Percentiles rank a stretch among this genome's conserved stretches.
phyloP scores from a whole-genome alignment of 2,888 invertebrate genomes.

The Cephus spinipes region DNA sequence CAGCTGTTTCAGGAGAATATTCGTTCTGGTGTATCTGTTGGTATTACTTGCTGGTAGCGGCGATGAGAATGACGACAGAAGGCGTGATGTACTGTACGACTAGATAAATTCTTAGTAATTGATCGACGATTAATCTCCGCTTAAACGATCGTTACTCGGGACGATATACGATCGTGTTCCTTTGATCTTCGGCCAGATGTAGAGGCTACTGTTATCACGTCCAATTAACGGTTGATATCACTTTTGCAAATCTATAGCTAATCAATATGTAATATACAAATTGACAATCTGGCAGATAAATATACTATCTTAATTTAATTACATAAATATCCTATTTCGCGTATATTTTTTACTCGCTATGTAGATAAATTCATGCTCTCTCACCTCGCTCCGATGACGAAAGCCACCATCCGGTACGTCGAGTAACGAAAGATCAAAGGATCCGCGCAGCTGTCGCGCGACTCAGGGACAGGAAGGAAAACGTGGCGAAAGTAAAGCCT shows the following conservation, averaged over 20 bases:
- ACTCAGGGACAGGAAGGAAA: constrained; percentile 11
- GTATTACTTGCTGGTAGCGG: background rate
- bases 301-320: background rate
- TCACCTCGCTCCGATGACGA: background rate
- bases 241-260: background rate
- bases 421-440: constrained; percentile 12
- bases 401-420: background rate
- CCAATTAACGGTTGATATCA: background rate
- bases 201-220: background rate
- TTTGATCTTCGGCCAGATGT: background rate
- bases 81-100: constrained; percentile 24
- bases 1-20: background rate
- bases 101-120: constrained; percentile 23
- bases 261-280: background rate
- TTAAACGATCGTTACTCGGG: background rate
- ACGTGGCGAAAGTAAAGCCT: constrained; percentile 10
- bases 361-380: background rate
- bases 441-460: constrained; percentile 24
- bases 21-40: background rate
- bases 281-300: background rate
- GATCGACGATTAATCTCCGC: background rate
- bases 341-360: background rate
- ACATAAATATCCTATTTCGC: background rate
- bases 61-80: constrained; percentile 24
- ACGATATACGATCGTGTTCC: background rate